phyloP scores from a whole-genome alignment of 2,888 invertebrate genomes.

The Polydrusus cervinus region DNA sequence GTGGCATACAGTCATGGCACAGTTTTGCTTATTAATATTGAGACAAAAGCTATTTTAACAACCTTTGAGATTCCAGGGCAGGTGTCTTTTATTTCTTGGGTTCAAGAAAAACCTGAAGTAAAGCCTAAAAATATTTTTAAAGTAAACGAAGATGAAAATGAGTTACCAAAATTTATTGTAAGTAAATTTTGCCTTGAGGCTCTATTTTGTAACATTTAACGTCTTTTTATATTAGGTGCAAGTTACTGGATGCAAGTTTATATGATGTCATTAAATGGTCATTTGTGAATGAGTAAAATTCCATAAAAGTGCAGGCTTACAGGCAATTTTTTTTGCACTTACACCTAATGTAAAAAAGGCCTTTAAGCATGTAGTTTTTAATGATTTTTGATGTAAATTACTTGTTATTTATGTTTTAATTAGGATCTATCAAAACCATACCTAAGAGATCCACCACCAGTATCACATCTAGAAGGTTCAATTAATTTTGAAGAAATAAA shows the following conservation, averaged over 20 bases:
- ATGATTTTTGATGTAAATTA: not conserved
- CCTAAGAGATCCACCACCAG: constrained; percentile 72
- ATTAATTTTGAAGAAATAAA: constrained; percentile 75
- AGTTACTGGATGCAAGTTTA: no score
- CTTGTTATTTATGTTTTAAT: constrained; percentile 40
- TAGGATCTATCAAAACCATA: constrained; percentile 68
- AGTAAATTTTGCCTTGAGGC: constrained; percentile 15
- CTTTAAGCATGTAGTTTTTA: not conserved
- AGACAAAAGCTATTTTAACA: constrained; percentile 41
- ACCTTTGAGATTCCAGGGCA: constrained; percentile 68
- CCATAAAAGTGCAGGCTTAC: no score
- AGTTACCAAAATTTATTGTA: constrained; percentile 52
- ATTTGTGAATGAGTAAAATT: no score
- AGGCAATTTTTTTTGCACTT: no score
- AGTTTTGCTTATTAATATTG: constrained; percentile 66
- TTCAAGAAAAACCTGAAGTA: constrained; percentile 64
- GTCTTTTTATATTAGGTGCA: no score
- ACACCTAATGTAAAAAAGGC: no score
- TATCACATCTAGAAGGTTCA: constrained; percentile 65
- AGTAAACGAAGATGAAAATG: constrained; percentile 59
- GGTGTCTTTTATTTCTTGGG: constrained; percentile 85
- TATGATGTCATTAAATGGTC: no score
- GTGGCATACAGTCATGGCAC: constrained; percentile 82
- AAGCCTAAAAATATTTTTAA: constrained; percentile 58
- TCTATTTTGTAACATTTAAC: no score